Conservation (phyloP, 2,113 vertebrate species). For the Neolamprologus tretocephalus region DNA sequence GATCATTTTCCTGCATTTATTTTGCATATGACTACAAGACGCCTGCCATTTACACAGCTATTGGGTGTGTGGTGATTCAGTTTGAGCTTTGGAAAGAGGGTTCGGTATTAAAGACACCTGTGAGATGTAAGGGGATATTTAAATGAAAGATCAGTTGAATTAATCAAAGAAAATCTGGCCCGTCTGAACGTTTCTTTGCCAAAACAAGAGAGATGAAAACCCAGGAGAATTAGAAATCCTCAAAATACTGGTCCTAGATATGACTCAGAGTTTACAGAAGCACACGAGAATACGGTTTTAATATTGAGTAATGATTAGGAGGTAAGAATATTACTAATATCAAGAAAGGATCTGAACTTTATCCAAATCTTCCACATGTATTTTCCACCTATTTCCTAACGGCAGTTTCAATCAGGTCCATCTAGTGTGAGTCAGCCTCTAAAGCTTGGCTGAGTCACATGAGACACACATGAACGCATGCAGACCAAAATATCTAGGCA, state of each 20-base stretch:
- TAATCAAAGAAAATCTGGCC: not conserved
- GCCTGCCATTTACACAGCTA: not conserved
- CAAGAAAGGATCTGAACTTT: not conserved
- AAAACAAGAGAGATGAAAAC: not conserved
- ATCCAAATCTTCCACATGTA: not conserved
- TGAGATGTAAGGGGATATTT: not conserved
- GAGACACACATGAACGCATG: not conserved
- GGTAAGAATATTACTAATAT: not conserved
- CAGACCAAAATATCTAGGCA: not conserved
- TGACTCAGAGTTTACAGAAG: not conserved
- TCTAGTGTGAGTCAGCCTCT: constrained; percentile 21
- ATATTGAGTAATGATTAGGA: not conserved
- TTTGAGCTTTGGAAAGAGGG: not conserved
- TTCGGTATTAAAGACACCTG: not conserved
- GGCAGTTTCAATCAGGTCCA: constrained; percentile 15
- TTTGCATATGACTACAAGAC: not conserved
- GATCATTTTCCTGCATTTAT: not conserved
- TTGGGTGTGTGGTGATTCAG: not conserved
- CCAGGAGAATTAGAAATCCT: not conserved
- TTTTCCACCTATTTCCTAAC: not conserved
- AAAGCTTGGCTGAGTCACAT: not conserved
- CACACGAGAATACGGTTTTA: not conserved
- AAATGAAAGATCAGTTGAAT: not conserved
- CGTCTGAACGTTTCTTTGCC: not conserved
- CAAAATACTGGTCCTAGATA: not conserved